Evolutionary conservation across 2,888 invertebrate species (phyloP).

Genomic region (Flabesymbios commensalis): DNA sequence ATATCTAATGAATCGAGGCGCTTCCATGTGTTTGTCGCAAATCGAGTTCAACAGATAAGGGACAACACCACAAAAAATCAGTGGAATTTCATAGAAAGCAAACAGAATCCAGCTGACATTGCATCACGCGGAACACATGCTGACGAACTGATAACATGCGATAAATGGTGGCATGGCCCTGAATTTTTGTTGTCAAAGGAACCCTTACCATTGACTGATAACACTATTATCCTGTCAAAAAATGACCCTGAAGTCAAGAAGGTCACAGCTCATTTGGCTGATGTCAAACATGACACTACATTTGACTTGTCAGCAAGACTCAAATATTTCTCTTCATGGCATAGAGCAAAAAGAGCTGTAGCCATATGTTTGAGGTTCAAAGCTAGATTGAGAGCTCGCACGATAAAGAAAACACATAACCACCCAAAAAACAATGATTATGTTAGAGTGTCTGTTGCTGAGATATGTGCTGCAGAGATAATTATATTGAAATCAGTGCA

Average conservation of each 20-base stretch:
- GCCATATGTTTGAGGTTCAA: slow-evolving; percentile 5
- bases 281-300: too few species aligned
- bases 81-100: slow-evolving; percentile 32
- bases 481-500: neutral
- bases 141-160: too few species aligned
- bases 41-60: slow-evolving; percentile 36
- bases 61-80: slow-evolving; percentile 25
- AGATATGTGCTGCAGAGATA: neutral
- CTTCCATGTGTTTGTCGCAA: slow-evolving; percentile 39
- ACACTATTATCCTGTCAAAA: too few species aligned
- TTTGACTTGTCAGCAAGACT: too few species aligned
- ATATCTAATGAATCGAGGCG: slow-evolving; percentile 33
- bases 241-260: too few species aligned
- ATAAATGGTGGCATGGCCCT: too few species aligned
- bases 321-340: slow-evolving; percentile 1
- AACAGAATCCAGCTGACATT: slow-evolving; percentile 39
- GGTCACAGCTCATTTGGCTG: too few species aligned
- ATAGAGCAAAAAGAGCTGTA: slow-evolving; percentile 4
- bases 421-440: neutral
- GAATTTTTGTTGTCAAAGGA: too few species aligned
- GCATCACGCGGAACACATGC: too few species aligned
- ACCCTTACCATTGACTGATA: too few species aligned
- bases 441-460: neutral
- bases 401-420: neutral
- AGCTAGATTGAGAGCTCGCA: neutral